Conservation (phyloP, 2,888 invertebrate genomes). For the Strigamia maritima region DNA sequence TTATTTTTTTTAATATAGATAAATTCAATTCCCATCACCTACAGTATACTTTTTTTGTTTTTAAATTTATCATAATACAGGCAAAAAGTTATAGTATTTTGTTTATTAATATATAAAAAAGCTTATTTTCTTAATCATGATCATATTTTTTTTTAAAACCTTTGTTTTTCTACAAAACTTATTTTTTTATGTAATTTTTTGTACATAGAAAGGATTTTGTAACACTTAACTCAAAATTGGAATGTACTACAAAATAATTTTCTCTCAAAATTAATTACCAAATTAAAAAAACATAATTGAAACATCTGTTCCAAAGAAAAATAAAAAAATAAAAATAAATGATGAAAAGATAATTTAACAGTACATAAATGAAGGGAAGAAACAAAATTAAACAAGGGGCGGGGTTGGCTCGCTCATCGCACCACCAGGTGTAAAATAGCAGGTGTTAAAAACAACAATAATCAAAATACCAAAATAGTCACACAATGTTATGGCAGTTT, state of each 20-base stretch:
- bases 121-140: not conserved
- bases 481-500: conserved; percentile 3
- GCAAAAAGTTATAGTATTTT: conserved; percentile 11
- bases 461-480: not conserved
- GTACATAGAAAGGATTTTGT: conserved; percentile 3
- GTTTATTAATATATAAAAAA: not conserved
- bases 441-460: not conserved
- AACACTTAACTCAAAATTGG: conserved; percentile 3
- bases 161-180: conserved; percentile 12
- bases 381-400: not conserved
- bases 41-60: conserved; percentile 24
- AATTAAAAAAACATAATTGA: not conserved
- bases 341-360: not conserved
- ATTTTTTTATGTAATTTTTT: conserved; percentile 4
- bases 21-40: conserved; percentile 14
- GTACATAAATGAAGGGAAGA: too few species aligned
- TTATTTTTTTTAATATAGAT: not conserved
- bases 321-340: not conserved
- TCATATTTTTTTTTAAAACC: conserved; percentile 2
- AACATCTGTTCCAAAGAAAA: not conserved
- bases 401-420: not conserved
- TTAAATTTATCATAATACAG: conserved; percentile 19
- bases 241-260: conserved; percentile 4
- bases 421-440: not conserved
- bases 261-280: not conserved